Evolutionary conservation across 2,797 vertebrate genomes (phyloP).

Genomic region (Gymnoscopelus braueri): DNA sequence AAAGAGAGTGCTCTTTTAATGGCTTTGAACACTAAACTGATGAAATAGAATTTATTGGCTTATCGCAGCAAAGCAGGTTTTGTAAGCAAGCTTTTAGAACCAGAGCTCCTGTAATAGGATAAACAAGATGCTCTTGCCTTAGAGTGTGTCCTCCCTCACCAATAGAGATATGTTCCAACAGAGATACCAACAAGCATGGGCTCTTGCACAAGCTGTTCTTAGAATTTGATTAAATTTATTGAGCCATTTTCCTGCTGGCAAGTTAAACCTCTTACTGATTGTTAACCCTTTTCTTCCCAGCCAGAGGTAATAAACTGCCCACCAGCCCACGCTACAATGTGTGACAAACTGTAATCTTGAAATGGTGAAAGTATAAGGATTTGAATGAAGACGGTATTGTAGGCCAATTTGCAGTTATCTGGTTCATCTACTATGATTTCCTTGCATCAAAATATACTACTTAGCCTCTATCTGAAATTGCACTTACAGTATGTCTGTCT

Average conservation of each 20-base stretch:
- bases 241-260: constrained; percentile 41
- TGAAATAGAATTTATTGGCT: constrained; percentile 73
- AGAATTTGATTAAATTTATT: constrained; percentile 57
- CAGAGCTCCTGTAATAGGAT: constrained; percentile 59
- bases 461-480: too few relatives aligned
- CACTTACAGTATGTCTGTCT: too few relatives aligned
- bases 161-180: constrained; percentile 42
- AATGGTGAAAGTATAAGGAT: neutral
- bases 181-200: constrained; percentile 26
- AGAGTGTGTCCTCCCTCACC: constrained; percentile 33
- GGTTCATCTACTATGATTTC: neutral
- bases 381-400: constrained; percentile 20
- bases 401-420: neutral
- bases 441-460: too few relatives aligned
- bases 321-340: constrained; percentile 1
- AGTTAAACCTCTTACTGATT: constrained; percentile 23
- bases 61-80: constrained; percentile 67
- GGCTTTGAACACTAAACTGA: constrained; percentile 72
- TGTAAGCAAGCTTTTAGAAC: constrained; percentile 59
- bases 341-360: constrained; percentile 16
- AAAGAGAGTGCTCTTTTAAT: constrained; percentile 64
- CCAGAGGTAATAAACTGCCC: constrained; percentile 9
- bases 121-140: constrained; percentile 51
- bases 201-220: constrained; percentile 30
- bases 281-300: constrained; percentile 36